Conservation (phyloP, 2,113 vertebrate genomes). For the Paradoxurus hermaphroditus region DNA sequence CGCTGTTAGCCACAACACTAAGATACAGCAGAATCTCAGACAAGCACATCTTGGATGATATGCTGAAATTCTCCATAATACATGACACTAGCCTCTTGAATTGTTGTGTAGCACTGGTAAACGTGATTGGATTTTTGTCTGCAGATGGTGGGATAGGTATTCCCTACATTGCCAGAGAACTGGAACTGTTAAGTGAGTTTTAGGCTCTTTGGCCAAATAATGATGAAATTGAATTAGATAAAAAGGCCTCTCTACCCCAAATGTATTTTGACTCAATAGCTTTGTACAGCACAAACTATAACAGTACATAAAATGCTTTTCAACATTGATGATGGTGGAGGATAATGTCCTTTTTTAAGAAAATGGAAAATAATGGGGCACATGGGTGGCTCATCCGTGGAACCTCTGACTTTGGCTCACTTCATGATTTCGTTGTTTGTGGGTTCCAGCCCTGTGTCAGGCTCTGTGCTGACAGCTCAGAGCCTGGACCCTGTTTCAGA, state of each 20-base stretch:
- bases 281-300: background rate
- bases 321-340: background rate
- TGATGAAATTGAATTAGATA: background rate
- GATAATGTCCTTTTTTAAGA: background rate
- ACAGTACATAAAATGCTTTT: background rate
- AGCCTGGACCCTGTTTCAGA: too few relatives aligned
- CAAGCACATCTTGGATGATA: background rate
- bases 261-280: background rate
- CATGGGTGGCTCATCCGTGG: too few relatives aligned
- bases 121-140: background rate
- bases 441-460: too few relatives aligned
- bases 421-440: too few relatives aligned
- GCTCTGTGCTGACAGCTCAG: too few relatives aligned
- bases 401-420: too few relatives aligned
- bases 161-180: background rate
- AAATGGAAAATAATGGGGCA: background rate
- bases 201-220: background rate
- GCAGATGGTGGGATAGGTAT: too few relatives aligned
- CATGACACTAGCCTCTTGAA: background rate
- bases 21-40: background rate
- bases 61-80: background rate
- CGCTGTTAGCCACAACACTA: background rate
- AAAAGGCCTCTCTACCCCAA: background rate
- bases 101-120: background rate
- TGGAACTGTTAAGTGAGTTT: background rate